A percentile compares a stretch with the other conserved stretches of the same genome.
phyloP scores from a whole-genome alignment of 1,140 invertebrate genomes.

The Laodelphax striatellus region DNA sequence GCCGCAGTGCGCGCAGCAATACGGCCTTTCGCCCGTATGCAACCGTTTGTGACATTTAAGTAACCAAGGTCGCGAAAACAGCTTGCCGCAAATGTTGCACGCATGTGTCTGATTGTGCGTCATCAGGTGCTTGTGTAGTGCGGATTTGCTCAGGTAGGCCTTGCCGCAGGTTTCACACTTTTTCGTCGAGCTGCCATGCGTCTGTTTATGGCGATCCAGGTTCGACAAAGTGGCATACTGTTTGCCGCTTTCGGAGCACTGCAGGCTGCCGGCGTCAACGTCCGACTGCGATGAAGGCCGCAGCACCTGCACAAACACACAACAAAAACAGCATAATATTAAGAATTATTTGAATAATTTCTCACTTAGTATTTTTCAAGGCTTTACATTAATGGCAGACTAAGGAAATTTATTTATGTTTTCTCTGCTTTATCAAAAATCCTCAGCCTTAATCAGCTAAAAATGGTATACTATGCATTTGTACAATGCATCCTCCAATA shows the following conservation, averaged over 20 bases:
- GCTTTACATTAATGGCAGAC: no score
- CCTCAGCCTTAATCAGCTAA: no score
- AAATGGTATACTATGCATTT: no score
- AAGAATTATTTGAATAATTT: no score
- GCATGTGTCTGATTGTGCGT: slow-evolving; percentile 90
- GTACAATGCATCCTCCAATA: no score
- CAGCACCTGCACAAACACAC: not conserved
- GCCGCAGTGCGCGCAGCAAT: slow-evolving; percentile 95
- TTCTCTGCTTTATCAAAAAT: no score
- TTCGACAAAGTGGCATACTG: slow-evolving; percentile 94
- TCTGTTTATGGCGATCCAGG: slow-evolving; percentile 91
- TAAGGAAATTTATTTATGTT: no score
- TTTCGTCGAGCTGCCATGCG: slow-evolving; percentile 87
- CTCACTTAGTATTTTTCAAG: no score
- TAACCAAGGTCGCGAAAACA: slow-evolving; percentile 95
- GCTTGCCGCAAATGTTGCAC: slow-evolving; percentile 93
- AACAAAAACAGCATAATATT: not conserved
- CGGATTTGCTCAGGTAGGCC: slow-evolving; percentile 96
- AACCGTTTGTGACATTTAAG: slow-evolving; percentile 92
- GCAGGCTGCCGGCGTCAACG: slow-evolving; percentile 41
- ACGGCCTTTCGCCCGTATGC: slow-evolving; percentile 98
- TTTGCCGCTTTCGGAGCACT: slow-evolving; percentile 92
- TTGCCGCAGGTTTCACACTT: slow-evolving; percentile 93
- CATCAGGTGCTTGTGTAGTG: slow-evolving; percentile 94
- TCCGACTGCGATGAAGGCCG: not conserved